Conservation (phyloP, 2,797 vertebrate species). For the Arctocebus calabarensis region DNA sequence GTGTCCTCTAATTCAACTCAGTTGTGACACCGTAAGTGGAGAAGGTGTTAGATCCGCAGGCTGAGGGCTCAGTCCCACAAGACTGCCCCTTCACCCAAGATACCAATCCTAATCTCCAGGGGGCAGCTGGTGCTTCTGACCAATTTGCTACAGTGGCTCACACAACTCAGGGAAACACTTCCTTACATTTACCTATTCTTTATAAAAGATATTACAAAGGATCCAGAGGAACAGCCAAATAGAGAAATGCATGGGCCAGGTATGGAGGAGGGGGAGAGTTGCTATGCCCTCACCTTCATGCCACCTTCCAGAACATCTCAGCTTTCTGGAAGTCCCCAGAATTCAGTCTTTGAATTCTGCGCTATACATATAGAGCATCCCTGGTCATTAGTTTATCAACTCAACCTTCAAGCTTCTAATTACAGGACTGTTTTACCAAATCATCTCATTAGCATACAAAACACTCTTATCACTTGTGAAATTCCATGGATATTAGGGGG, state of each 20-base stretch:
- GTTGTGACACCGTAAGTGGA: neutral
- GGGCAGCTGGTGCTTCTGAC: neutral
- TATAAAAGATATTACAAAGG: neutral
- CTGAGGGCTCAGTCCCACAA: neutral
- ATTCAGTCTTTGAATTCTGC: neutral
- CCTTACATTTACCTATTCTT: neutral
- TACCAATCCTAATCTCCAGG: neutral
- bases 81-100: neutral
- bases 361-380: neutral
- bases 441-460: neutral
- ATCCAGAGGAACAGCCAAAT: neutral
- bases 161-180: neutral
- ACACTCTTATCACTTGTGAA: neutral
- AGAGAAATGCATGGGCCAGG: neutral
- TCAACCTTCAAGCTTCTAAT: neutral
- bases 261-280: accelerated
- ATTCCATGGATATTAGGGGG: neutral
- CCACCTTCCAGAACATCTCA: neutral
- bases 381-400: neutral
- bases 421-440: neutral
- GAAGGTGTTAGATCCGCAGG: neutral
- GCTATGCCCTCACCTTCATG: neutral
- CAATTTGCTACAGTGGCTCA: neutral
- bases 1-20: neutral
- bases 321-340: neutral